phyloP scores from a whole-genome alignment of 2,797 vertebrate genomes.

The Parambassis ranga region DNA sequence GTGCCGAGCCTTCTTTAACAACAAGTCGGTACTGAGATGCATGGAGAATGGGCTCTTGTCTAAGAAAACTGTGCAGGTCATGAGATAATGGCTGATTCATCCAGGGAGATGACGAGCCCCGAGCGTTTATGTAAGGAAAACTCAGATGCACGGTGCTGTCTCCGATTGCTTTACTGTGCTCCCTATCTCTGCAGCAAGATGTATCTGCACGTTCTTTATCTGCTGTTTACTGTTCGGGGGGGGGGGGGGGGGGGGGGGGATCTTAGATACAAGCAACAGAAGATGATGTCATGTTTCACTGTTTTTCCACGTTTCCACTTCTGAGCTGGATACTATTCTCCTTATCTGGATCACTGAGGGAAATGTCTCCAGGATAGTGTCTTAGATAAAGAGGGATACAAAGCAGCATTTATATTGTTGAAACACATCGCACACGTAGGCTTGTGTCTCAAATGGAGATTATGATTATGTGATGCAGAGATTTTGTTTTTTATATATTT shows the following conservation, averaged over 20 bases:
- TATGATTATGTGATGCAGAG: neutral
- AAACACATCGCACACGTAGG: constrained; percentile 1
- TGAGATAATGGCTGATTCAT: constrained; percentile 67
- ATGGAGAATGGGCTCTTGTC: constrained; percentile 61
- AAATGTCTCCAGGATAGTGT: neutral
- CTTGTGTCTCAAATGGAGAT: constrained; percentile 3
- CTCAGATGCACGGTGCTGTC: constrained; percentile 25
- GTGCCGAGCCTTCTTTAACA: constrained; percentile 38
- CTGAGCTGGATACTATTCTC: constrained; percentile 32
- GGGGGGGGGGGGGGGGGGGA: too few relatives aligned
- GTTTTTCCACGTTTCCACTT: constrained; percentile 5
- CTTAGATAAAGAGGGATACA: constrained; percentile 14
- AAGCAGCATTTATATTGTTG: constrained; percentile 5
- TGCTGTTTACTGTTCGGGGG: constrained; percentile 30
- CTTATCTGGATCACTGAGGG: constrained; percentile 18
- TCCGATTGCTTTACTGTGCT: constrained; percentile 25
- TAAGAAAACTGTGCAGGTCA: constrained; percentile 9
- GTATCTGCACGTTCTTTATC: constrained; percentile 31
- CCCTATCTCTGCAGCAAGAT: constrained; percentile 15
- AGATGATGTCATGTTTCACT: constrained; percentile 53
- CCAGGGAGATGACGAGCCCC: constrained; percentile 35
- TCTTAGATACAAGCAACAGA: constrained; percentile 33
- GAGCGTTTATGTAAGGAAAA: constrained; percentile 51
- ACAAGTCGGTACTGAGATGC: constrained; percentile 34
- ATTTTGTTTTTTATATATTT: neutral